Evolutionary conservation across 1,140 invertebrate genomes (phyloP).

Genomic region (Drosophila serrata): DNA sequence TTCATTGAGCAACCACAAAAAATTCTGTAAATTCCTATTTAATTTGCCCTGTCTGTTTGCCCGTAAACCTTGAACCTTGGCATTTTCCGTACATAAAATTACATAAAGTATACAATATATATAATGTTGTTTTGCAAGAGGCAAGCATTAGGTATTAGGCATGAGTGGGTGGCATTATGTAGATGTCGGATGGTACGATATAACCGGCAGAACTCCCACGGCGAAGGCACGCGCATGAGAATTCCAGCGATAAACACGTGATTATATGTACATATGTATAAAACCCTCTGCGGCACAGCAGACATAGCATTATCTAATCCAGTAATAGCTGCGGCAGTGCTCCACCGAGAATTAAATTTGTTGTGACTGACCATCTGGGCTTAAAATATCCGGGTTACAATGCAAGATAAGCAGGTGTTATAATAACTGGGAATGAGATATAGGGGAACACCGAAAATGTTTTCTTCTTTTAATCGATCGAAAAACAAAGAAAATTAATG

Average conservation of each 20-base stretch:
- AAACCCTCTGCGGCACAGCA: constrained; percentile 9
- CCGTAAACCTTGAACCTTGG: constrained; percentile 71
- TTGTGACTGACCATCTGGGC: constrained; percentile 26
- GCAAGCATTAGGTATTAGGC: neutral
- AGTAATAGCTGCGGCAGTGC: constrained; percentile 15
- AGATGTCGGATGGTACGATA: constrained; percentile 27
- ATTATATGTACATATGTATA: constrained; percentile 70
- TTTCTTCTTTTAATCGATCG: constrained; percentile 4
- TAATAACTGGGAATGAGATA: neutral
- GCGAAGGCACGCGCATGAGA: constrained; percentile 67
- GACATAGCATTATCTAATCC: constrained; percentile 42
- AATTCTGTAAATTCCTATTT: constrained; percentile 5
- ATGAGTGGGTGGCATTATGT: constrained; percentile 29
- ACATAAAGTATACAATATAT: constrained; percentile 25
- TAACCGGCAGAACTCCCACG: constrained; percentile 49
- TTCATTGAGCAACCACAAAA: neutral
- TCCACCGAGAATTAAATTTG: constrained; percentile 15
- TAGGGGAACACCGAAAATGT: neutral
- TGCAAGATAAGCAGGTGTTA: constrained; percentile 15
- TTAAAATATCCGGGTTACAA: constrained; percentile 37
- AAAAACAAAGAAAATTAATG: too few relatives aligned
- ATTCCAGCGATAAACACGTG: constrained; percentile 79
- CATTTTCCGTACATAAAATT: constrained; percentile 57
- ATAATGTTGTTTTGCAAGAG: constrained; percentile 26
- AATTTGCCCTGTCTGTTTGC: constrained; percentile 15